Evolutionary conservation across 2,888 invertebrate species (phyloP).

Genomic region (Hybos culiciformis): DNA sequence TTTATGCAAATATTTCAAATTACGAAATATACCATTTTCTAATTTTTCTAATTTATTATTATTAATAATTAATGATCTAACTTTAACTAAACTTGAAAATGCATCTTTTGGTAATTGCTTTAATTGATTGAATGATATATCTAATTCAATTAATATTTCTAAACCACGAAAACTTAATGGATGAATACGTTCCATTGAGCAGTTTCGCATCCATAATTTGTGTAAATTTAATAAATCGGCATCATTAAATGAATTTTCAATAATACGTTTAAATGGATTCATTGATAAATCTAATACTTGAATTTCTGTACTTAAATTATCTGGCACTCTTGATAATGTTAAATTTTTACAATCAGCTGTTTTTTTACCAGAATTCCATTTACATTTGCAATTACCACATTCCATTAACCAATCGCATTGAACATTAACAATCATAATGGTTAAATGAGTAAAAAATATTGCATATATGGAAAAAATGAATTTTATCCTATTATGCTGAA

Average conservation of each 20-base stretch:
- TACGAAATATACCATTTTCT: conserved; percentile 58
- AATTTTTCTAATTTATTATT: conserved; percentile 58
- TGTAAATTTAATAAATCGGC: conserved; percentile 65
- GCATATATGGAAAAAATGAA: too few species aligned
- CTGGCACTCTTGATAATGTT: conserved; percentile 54
- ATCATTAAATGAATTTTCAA: conserved; percentile 50
- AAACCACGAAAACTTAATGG: conserved; percentile 59
- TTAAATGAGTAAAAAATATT: too few species aligned
- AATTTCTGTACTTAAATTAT: conserved; percentile 53
- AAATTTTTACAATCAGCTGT: conserved; percentile 62
- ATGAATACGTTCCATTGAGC: conserved; percentile 54
- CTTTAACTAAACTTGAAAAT: conserved; percentile 53
- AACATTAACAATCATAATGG: conserved; percentile 16
- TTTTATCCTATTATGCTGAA: too few species aligned
- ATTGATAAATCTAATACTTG: conserved; percentile 57
- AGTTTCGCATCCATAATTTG: conserved; percentile 59
- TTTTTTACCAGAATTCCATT: conserved; percentile 73
- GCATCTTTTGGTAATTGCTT: conserved; percentile 49
- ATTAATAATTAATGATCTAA: conserved; percentile 58
- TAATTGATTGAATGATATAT: conserved; percentile 60
- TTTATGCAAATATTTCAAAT: conserved; percentile 58
- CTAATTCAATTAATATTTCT: conserved; percentile 65
- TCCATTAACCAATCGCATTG: conserved; percentile 29
- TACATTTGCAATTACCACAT: conserved; percentile 53
- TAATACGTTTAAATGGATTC: conserved; percentile 51